Conservation (phyloP, 2,888 invertebrate genomes). For the Caenorhabditis virilis region DNA sequence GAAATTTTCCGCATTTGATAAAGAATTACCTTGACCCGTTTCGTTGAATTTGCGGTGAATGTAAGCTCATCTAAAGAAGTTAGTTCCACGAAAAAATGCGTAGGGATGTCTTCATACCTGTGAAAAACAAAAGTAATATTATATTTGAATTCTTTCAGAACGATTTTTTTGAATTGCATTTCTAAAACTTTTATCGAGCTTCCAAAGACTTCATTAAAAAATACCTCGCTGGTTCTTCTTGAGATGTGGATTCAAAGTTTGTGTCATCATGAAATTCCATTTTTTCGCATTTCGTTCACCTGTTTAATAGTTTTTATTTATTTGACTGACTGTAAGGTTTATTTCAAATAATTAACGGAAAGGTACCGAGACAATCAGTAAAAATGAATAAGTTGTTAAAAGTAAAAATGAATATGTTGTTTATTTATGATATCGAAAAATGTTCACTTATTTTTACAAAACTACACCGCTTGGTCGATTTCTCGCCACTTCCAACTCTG, state of each 20-base stretch:
- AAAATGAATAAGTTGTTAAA: not conserved
- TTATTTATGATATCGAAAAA: not conserved
- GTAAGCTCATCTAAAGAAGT: conserved; percentile 61
- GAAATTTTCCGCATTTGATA: not conserved
- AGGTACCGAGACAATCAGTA: not conserved
- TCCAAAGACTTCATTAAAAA: too few relatives aligned
- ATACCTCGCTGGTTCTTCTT: conserved; percentile 5
- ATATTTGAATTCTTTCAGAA: not conserved
- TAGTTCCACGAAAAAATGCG: conserved; percentile 54
- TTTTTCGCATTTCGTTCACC: conserved; percentile 14
- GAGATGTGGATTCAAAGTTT: conserved; percentile 14
- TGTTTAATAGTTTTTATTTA: not conserved
- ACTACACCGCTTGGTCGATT: conserved; percentile 31
- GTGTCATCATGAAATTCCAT: conserved; percentile 27
- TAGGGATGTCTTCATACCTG: conserved; percentile 19
- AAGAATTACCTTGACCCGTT: conserved; percentile 52
- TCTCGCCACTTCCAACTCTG: conserved; percentile 18
- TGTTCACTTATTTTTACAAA: not conserved
- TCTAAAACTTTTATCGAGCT: too few relatives aligned
- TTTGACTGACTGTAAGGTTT: not conserved
- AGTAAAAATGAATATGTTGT: not conserved
- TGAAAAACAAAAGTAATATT: too few relatives aligned
- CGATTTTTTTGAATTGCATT: not conserved
- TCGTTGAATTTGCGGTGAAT: conserved; percentile 54
- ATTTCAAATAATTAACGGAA: not conserved